A percentile compares a stretch with the other conserved stretches of the same genome.
These are phyloP conservation scores for Therioaphis trifolii DNA, from an alignment of 2,888 invertebrate genomes.

Conservation along the genomic window DNA sequence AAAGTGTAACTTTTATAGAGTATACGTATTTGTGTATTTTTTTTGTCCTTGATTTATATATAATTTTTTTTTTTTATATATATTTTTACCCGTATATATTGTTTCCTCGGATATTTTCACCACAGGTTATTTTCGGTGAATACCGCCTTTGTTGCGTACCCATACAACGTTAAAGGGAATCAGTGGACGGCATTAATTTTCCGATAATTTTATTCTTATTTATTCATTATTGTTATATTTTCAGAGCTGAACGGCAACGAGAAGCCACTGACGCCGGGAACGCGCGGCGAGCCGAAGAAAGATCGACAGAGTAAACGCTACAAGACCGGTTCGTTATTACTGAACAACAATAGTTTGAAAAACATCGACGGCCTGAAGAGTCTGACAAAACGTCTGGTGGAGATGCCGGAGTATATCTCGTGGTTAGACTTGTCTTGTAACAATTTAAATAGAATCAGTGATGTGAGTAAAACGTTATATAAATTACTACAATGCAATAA, in stretches of 20 bases:
- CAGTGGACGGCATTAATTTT: too few species aligned
- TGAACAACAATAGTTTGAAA: conserved; percentile 38
- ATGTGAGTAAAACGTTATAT: conserved; percentile 27
- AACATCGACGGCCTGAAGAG: conserved; percentile 40
- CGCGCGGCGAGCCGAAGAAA: conserved; percentile 17
- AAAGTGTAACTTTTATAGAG: too few species aligned
- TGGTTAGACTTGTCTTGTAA: conserved; percentile 51
- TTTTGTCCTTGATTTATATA: too few species aligned
- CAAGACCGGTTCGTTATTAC: conserved; percentile 46
- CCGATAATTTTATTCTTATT: too few species aligned
- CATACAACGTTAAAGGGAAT: too few species aligned
- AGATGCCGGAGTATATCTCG: conserved; percentile 36
- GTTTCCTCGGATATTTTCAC: too few species aligned
- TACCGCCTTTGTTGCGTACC: too few species aligned
- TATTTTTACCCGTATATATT: too few species aligned
- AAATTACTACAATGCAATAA: too few species aligned
- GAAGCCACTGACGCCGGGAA: background rate
- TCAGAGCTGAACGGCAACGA: conserved; percentile 42
- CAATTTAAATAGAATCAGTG: conserved; percentile 11
- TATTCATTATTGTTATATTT: background rate
- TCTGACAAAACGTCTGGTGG: conserved; percentile 18
- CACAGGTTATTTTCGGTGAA: too few species aligned
- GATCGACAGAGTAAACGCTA: background rate
- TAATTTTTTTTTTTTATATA: too few species aligned
- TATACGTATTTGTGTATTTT: too few species aligned